These are phyloP conservation scores for Torymus tubicola DNA, from an alignment of 2,888 invertebrate species.

Conservation along the genomic window DNA sequence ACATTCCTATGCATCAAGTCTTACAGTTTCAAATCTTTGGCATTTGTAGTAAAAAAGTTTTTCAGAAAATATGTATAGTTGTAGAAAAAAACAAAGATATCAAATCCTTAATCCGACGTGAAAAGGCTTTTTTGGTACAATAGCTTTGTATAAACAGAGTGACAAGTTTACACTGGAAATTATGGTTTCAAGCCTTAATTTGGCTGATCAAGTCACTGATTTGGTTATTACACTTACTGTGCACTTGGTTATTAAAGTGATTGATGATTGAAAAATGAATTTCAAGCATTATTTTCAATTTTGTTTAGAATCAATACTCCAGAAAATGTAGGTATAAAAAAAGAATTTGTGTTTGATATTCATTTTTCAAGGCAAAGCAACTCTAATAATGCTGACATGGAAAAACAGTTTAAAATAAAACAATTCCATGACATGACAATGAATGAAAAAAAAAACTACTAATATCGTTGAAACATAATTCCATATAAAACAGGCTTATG, in stretches of 20 bases:
- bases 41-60: slow-evolving; percentile 13
- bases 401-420: slow-evolving; percentile 27
- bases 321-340: background rate
- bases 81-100: slow-evolving; percentile 17
- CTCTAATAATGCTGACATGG: slow-evolving; percentile 36
- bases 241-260: slow-evolving; percentile 28
- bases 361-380: slow-evolving; percentile 28
- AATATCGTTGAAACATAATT: slow-evolving; percentile 72
- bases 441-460: slow-evolving; percentile 57
- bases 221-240: background rate
- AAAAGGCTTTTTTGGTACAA: slow-evolving; percentile 7
- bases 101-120: slow-evolving; percentile 19
- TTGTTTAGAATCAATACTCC: slow-evolving; percentile 6
- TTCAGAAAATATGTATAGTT: slow-evolving; percentile 25
- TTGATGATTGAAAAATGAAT: slow-evolving; percentile 26
- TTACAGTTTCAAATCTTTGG: slow-evolving; percentile 27
- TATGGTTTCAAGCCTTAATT: slow-evolving; percentile 9
- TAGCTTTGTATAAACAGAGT: slow-evolving; percentile 20
- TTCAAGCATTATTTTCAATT: slow-evolving; percentile 19
- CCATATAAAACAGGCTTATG: slow-evolving; percentile 74
- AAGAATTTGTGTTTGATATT: slow-evolving; percentile 29
- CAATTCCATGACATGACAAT: slow-evolving; percentile 31
- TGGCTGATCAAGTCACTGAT: background rate
- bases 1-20: slow-evolving; percentile 7
- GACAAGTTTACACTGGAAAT: slow-evolving; percentile 22